Evolutionary conservation across 2,113 vertebrate genomes (phyloP).

Genomic region (Aegotheles bennettii): DNA sequence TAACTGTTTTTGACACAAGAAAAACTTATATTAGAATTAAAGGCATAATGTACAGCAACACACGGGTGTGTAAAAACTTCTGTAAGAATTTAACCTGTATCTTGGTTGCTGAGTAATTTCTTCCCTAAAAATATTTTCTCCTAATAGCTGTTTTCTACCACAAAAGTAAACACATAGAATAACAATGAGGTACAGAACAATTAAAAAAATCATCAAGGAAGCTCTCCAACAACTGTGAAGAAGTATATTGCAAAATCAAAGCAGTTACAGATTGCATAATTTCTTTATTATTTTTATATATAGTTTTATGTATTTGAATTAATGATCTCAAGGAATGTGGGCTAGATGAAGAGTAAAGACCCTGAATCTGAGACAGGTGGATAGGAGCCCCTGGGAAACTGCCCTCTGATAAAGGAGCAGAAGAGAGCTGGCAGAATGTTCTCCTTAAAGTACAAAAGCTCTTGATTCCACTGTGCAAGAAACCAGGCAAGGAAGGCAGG

Average conservation of each 20-base stretch:
- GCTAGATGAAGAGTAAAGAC: neutral
- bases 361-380: neutral
- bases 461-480: neutral
- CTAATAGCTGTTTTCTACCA: neutral
- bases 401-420: neutral
- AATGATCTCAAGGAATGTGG: rapidly evolving
- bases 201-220: neutral
- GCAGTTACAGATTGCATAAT: neutral
- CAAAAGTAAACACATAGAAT: neutral
- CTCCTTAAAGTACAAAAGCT: neutral
- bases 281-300: neutral
- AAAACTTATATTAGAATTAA: neutral
- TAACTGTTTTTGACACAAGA: neutral
- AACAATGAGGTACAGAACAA: neutral
- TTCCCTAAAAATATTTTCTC: neutral
- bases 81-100: neutral
- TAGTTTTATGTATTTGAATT: neutral
- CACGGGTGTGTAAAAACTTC: neutral
- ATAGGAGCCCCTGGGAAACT: neutral
- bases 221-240: neutral
- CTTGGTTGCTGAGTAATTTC: neutral
- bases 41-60: neutral
- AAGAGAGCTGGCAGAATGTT: neutral
- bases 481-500: no score
- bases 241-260: neutral